Conservation (phyloP, 2,113 vertebrate genomes). For the Corythornis madagascariensis region DNA sequence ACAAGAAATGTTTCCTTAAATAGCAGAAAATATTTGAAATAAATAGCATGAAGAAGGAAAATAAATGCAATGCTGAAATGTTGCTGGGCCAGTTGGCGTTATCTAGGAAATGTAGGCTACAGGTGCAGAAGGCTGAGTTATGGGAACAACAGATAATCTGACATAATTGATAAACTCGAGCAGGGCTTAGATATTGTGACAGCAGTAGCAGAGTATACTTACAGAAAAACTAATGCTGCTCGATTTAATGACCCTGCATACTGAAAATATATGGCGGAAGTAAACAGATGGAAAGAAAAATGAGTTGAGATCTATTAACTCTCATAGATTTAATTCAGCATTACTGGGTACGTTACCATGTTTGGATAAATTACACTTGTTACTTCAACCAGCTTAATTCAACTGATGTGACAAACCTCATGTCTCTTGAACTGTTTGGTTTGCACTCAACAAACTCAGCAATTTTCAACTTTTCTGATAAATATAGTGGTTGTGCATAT, state of each 20-base stretch:
- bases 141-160: background rate
- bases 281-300: background rate
- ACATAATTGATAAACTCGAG: background rate
- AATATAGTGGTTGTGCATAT: rapidly evolving
- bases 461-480: background rate
- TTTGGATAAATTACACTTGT: background rate
- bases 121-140: background rate
- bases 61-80: background rate
- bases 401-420: background rate
- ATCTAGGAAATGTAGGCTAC: background rate
- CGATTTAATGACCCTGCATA: background rate
- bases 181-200: background rate
- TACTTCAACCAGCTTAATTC: background rate
- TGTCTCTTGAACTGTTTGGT: background rate
- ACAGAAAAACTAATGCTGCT: background rate
- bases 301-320: background rate
- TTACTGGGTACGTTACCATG: background rate
- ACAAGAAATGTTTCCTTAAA: background rate
- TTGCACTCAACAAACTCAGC: background rate
- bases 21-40: background rate
- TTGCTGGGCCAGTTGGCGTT: background rate
- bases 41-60: background rate
- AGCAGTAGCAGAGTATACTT: background rate
- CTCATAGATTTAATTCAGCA: background rate
- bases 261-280: background rate